These are phyloP conservation scores for Melanerpes aurifrons DNA, from an alignment of 2,113 vertebrate species.

Conservation along the genomic window DNA sequence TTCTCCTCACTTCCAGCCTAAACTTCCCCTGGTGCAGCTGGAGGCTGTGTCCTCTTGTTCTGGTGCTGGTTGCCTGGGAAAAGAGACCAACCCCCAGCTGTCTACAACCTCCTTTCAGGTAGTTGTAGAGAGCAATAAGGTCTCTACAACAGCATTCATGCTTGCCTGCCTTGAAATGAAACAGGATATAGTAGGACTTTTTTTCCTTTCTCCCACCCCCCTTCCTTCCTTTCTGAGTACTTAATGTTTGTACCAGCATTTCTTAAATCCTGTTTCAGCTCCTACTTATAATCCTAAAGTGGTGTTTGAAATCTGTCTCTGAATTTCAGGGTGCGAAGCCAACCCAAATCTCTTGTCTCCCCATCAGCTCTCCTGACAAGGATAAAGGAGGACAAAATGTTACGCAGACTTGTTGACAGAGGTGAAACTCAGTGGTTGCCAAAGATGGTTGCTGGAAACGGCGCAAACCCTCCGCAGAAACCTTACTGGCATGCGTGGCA, in stretches of 20 bases:
- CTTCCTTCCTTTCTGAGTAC: background rate
- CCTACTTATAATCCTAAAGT: slow-evolving; percentile 21
- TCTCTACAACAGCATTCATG: background rate
- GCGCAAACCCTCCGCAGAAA: slow-evolving; percentile 74
- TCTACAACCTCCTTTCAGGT: too few species aligned
- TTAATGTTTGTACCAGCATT: background rate
- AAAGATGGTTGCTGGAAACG: slow-evolving; percentile 80
- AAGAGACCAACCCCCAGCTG: too few species aligned
- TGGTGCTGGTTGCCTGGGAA: too few species aligned
- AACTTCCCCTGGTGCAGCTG: too few species aligned
- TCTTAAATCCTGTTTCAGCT: background rate
- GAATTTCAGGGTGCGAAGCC: slow-evolving; percentile 43
- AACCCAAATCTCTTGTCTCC: background rate
- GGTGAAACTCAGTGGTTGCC: slow-evolving; percentile 71
- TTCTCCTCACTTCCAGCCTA: too few species aligned
- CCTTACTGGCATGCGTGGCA: slow-evolving; percentile 58
- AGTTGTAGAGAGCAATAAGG: too few species aligned
- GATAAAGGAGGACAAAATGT: slow-evolving; percentile 58
- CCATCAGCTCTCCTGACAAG: slow-evolving; percentile 39
- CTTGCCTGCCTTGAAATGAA: background rate
- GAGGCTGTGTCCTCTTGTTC: too few species aligned
- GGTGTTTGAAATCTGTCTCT: slow-evolving; percentile 22
- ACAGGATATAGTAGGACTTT: background rate
- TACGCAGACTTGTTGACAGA: slow-evolving; percentile 69
- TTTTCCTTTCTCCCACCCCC: too few species aligned